Evolutionary conservation across 2,113 vertebrate genomes (phyloP), one percentile per base, ranked within the genome.

Genomic region (Caranx ignobilis): DNA sequence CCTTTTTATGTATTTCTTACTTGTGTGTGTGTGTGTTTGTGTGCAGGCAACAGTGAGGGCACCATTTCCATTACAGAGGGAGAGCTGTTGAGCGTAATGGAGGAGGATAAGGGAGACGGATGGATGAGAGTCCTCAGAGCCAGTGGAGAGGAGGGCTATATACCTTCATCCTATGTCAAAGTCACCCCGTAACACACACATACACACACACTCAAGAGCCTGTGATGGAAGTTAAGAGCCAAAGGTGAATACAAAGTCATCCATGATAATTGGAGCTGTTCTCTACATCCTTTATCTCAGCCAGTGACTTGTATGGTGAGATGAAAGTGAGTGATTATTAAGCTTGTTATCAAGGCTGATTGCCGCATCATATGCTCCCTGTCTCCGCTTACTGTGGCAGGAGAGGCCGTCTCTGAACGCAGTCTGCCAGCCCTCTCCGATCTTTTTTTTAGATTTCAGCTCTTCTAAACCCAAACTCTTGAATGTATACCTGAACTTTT

Each of bases 121-220:
- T 97, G 96, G 96, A 96, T 96, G 56, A 93, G 95, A 18, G 96
- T 97, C 57, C 88, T 94, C 11, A 87, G 92, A 88, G 89, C 87
- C 80, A 89, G 82, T 52, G 96, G 96, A 34, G 94, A 93, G 0
- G 95, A 95, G 72, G 96, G 96, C 41, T 97, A 97, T 3, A 96
- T 97, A 75, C 96, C 96, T 31, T 95, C 96, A 13, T 96, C 96
- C 69, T 97, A 97, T 83, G 94, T 96, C 82, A 91, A 92, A 6
- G 43, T 72, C 32, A 18, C 19, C 31, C 85, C 63, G 32, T 76
- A 81, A 86, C 70, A 60, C 21, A 61, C 60, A 67, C 35, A 63
- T 35, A 77, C 41, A 60, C 37, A 80, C 61, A 75, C 61, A 60
- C 71, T 62, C 54, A 39, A 54, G 15, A 75, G 69, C 61, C 67